Conservation (phyloP, 2,888 invertebrate species). For the Andrena bicolor region DNA sequence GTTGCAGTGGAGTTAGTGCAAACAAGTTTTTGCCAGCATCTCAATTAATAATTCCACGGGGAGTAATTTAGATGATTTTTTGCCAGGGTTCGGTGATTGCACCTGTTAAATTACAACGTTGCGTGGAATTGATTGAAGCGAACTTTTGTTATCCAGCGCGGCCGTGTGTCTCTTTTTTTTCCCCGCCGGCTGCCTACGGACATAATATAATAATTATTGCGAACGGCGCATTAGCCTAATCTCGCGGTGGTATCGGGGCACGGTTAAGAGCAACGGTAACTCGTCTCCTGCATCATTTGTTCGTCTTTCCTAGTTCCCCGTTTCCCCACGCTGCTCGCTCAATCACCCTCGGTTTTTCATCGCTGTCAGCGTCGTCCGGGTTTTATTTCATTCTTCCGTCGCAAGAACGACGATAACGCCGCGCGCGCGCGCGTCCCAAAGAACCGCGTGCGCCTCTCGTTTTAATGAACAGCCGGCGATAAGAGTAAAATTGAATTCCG, state of each 20-base stretch:
- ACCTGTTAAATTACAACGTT: not conserved
- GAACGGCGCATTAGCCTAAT: conserved; percentile 74
- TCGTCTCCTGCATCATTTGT: conserved; percentile 66
- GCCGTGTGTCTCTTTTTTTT: not conserved
- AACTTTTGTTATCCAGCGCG: not conserved
- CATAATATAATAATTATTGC: conserved; percentile 74
- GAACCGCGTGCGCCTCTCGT: not conserved
- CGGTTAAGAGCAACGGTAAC: conserved; percentile 80
- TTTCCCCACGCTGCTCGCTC: not conserved
- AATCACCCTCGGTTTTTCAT: conserved; percentile 21
- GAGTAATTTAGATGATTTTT: not conserved
- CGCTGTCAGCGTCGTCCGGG: not conserved
- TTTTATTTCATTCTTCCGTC: conserved; percentile 31
- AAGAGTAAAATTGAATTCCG: conserved; percentile 55
- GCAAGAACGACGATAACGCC: not conserved
- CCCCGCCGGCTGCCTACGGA: not conserved
- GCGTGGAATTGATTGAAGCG: conserved; percentile 20
- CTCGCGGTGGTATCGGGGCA: conserved; percentile 74
- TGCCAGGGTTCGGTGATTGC: not conserved
- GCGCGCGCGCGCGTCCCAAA: not conserved
- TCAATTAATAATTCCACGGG: conserved; percentile 12
- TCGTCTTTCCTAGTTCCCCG: conserved; percentile 18
- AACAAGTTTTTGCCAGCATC: not conserved
- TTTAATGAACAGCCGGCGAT: conserved; percentile 14
- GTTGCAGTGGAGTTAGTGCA: not conserved